phyloP scores from a whole-genome alignment of 2,888 invertebrate genomes.

The Dilophus febrilis region DNA sequence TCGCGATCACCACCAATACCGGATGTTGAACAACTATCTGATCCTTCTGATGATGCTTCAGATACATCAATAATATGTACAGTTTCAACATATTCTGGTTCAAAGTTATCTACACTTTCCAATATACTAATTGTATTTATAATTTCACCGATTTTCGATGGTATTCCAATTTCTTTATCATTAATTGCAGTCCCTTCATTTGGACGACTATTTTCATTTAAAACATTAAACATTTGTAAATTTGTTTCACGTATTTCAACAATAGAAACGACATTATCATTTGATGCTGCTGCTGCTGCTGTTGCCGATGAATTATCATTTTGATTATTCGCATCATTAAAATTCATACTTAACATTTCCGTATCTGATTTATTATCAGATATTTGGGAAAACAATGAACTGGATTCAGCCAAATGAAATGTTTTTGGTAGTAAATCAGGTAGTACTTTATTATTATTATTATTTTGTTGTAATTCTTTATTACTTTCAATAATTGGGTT shows the following conservation, averaged over 20 bases:
- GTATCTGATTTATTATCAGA: slow-evolving; percentile 31
- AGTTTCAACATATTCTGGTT: slow-evolving; percentile 36
- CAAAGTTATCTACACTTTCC: slow-evolving; percentile 35
- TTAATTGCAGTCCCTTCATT: slow-evolving; percentile 40
- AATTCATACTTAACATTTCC: slow-evolving; percentile 15
- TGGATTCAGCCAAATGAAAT: slow-evolving; percentile 46
- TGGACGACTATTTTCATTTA: slow-evolving; percentile 15
- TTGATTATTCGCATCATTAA: slow-evolving; percentile 10
- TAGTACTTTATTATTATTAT: slow-evolving; percentile 24
- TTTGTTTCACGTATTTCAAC: slow-evolving; percentile 54
- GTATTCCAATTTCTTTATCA: slow-evolving; percentile 9
- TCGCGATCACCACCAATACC: not conserved
- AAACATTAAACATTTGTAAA: slow-evolving; percentile 23
- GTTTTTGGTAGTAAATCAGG: slow-evolving; percentile 37
- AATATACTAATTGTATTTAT: slow-evolving; percentile 34
- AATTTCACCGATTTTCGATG: slow-evolving; percentile 26
- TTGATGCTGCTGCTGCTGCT: not conserved
- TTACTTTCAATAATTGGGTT: slow-evolving; percentile 3
- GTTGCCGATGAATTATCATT: not conserved
- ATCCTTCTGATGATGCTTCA: slow-evolving; percentile 29
- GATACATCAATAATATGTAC: slow-evolving; percentile 39
- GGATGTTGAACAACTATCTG: slow-evolving; percentile 17
- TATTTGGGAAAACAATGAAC: slow-evolving; percentile 50
- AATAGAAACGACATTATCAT: slow-evolving; percentile 26
- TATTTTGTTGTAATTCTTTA: slow-evolving; percentile 16